These are phyloP conservation scores for Phymatocera aterrima DNA, from an alignment of 2,888 invertebrate species.

Conservation along the genomic window DNA sequence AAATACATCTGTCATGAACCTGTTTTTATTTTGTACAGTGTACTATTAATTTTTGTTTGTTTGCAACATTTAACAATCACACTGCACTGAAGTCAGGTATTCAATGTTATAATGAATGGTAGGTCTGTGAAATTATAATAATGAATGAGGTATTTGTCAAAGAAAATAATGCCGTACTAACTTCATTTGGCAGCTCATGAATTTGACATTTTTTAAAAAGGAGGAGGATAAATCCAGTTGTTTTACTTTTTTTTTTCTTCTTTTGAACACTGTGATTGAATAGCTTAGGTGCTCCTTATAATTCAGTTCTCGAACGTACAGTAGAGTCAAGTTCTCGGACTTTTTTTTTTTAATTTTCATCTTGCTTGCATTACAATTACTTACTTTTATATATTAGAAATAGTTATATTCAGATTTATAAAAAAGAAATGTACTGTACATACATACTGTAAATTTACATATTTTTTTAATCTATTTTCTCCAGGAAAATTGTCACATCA, in stretches of 20 bases:
- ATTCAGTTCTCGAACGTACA: neutral
- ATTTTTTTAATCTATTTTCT: conserved; percentile 29
- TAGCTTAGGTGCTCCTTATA: neutral
- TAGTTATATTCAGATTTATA: neutral
- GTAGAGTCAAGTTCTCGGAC: too few relatives aligned
- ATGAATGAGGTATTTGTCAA: neutral
- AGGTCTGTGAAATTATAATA: neutral
- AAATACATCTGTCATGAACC: conserved; percentile 23
- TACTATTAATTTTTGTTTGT: neutral
- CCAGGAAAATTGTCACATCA: conserved; percentile 40
- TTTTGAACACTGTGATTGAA: neutral
- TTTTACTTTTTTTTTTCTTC: neutral
- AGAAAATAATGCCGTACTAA: neutral
- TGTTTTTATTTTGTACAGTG: neutral
- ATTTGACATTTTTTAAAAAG: neutral
- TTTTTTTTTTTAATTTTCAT: neutral
- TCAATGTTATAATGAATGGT: neutral
- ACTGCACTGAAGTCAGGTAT: too few relatives aligned
- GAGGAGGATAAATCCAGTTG: neutral
- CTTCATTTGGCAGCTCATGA: neutral
- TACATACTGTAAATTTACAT: neutral
- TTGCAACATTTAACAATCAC: neutral
- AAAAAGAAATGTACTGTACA: conserved; percentile 28
- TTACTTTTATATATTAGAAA: conserved; percentile 27
- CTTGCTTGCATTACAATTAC: conserved; percentile 4